A percentile compares a stretch with the other conserved stretches of the same genome.
Conservation (phyloP, 2,797 vertebrate genomes). For the Antennarius maculatus region DNA sequence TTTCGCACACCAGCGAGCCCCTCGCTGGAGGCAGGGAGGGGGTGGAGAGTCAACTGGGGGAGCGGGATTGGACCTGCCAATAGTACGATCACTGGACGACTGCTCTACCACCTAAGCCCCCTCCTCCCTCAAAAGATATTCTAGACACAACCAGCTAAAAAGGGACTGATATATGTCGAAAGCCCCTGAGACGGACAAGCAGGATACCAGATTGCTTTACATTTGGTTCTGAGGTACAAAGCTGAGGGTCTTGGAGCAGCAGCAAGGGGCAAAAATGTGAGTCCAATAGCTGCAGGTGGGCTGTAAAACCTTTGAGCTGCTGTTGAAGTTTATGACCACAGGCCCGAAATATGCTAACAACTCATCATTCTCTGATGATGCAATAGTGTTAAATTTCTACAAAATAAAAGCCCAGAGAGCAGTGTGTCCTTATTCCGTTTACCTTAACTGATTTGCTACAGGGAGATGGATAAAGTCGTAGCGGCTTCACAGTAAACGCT, state of each 20-base stretch:
- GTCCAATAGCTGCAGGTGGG: background rate
- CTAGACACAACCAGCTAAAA: too few species aligned
- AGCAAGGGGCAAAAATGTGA: background rate
- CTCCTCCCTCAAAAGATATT: too few species aligned
- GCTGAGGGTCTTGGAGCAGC: background rate
- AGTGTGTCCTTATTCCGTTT: slow-evolving; percentile 28
- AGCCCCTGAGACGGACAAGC: too few species aligned
- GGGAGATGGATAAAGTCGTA: slow-evolving; percentile 31
- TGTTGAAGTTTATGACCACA: background rate
- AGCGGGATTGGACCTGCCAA: too few species aligned
- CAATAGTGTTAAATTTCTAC: slow-evolving; percentile 14
- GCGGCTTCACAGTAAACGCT: slow-evolving; percentile 34
- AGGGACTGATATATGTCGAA: too few species aligned
- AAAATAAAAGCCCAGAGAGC: background rate
- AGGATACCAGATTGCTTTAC: background rate
- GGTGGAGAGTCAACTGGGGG: too few species aligned
- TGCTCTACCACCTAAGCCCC: too few species aligned
- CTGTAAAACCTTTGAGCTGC: background rate
- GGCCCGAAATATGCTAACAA: slow-evolving; percentile 13
- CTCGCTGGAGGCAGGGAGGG: too few species aligned
- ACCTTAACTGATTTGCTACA: slow-evolving; percentile 36
- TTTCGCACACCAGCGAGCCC: too few species aligned
- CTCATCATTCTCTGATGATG: slow-evolving; percentile 15
- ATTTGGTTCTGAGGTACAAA: background rate
- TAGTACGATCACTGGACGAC: too few species aligned